Base-by-base conservation (phyloP, 2,113 vertebrate genomes). In the Scopus umbretta region DNA sequence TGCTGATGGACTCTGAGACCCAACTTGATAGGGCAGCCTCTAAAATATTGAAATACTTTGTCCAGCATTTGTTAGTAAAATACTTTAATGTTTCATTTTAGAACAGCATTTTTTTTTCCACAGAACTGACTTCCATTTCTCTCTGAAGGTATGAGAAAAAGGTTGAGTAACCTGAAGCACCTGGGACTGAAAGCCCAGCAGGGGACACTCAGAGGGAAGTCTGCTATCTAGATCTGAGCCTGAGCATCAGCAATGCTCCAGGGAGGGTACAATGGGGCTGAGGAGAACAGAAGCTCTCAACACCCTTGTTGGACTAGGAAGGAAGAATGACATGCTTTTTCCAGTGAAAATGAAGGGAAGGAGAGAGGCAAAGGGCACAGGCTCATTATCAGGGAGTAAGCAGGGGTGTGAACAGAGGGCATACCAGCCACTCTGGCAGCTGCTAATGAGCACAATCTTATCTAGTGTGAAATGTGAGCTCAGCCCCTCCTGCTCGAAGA, bases 341-440 rank as follows among this genome's bases (percentile, higher is more conserved):
- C 34, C 59, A 66, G 45, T 10, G 47, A 45, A 91, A n/a, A 58
- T 2, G 50, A 58, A 88, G 61, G 25, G 17, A 47, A 55, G 10
- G 58, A 30, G 52, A 38, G 67, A 93, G 79, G 16, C 88, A 88
- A 90, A 94, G 96, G 82, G 82, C 93, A 75, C 7, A 21, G 62
- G 52, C 55, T 59, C 0, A 3, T 89, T 94, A 86, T 78, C 66
- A 59, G 86, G 86, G 86, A 26, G 49, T 52, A 20, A 43, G 47
- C 71, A 82, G 49, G 90, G 92, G 56, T 70, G 93, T 86, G 91
- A 84, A n/a, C 26, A 10, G 36, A 4, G 8, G 22, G 58, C 68
- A 80, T 21, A 61, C 29, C 78, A 78, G 59, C 53, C 73, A 6
- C 52, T 3, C 3, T 1, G 55, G 70, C 52, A 38, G 55, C 80